Evolutionary conservation across 2,888 invertebrate genomes (phyloP).

Genomic region (Cremastinae sp.): DNA sequence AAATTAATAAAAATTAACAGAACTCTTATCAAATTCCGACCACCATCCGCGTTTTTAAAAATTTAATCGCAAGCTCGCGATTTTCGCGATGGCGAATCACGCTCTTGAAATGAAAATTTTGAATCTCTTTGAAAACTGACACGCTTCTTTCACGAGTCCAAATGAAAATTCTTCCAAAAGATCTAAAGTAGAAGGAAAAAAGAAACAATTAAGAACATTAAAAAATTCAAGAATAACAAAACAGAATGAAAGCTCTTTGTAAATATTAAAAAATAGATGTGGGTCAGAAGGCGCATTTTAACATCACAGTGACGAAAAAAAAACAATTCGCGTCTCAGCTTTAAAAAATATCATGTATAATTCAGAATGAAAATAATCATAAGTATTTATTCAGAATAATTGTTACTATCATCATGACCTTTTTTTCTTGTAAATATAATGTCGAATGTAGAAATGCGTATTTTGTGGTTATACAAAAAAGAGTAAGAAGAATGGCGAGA

Average conservation of each 20-base stretch:
- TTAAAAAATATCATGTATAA: constrained; percentile 68
- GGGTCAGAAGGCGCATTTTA: constrained; percentile 20
- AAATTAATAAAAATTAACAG: constrained; percentile 62
- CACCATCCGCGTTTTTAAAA: constrained; percentile 59
- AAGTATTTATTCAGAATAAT: constrained; percentile 64
- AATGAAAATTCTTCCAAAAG: constrained; percentile 45
- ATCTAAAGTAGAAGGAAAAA: constrained; percentile 28
- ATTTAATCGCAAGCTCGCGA: constrained; percentile 54
- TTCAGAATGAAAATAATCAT: constrained; percentile 54
- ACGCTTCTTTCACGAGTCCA: constrained; percentile 53
- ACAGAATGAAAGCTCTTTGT: constrained; percentile 57
- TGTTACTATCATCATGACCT: constrained; percentile 47
- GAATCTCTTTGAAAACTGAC: constrained; percentile 49
- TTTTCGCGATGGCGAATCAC: constrained; percentile 40
- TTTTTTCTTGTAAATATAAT: constrained; percentile 63
- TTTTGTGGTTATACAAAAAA: constrained; percentile 42
- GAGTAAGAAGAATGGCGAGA: constrained; percentile 10
- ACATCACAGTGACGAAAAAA: constrained; percentile 27
- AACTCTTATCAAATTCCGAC: constrained; percentile 59
- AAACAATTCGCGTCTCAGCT: constrained; percentile 63
- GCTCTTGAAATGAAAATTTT: constrained; percentile 58
- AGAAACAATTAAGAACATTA: constrained; percentile 11
- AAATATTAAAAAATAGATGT: constrained; percentile 53
- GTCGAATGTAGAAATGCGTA: constrained; percentile 51
- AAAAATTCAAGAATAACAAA: constrained; percentile 36